A percentile compares a stretch with the other conserved stretches of the same genome.
Conservation (phyloP, 2,113 vertebrate species). For the Atrichornis clamosus region DNA sequence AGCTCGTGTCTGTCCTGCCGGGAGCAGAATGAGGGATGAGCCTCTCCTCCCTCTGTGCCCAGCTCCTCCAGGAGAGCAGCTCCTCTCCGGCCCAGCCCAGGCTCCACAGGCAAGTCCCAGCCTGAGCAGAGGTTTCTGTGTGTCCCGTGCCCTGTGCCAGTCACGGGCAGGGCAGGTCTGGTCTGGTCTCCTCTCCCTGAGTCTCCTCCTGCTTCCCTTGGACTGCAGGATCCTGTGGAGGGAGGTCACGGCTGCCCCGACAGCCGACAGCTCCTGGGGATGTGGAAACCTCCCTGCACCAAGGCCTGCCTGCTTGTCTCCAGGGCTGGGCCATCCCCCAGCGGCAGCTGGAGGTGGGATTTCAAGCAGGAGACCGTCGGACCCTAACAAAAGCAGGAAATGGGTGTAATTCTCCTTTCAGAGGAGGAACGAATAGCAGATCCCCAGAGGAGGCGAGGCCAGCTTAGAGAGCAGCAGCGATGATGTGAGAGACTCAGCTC, state of each 20-base stretch:
- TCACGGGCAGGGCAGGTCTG: not conserved
- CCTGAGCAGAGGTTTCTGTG: not conserved
- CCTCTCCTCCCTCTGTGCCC: not conserved
- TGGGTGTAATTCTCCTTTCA: not conserved
- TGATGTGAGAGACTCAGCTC: not conserved
- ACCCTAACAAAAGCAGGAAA: not conserved
- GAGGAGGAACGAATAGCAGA: not conserved
- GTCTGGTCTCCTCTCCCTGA: not conserved
- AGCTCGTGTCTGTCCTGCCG: fast-evolving
- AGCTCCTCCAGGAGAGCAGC: no score
- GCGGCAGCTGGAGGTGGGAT: not conserved
- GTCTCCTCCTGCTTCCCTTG: not conserved
- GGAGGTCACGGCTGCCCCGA: not conserved
- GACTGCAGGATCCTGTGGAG: not conserved
- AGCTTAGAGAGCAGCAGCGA: not conserved
- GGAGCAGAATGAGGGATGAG: not conserved
- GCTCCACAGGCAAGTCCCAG: not conserved
- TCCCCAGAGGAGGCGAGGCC: not conserved
- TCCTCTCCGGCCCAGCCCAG: conserved; percentile 2
- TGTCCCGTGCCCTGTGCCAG: not conserved
- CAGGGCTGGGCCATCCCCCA: not conserved
- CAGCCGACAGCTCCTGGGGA: not conserved
- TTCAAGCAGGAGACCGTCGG: not conserved
- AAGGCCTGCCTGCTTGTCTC: not conserved
- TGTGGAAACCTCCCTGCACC: not conserved